Base-by-base conservation (phyloP, 1,140 invertebrate genomes). In the Drosophila fuyamai region DNA sequence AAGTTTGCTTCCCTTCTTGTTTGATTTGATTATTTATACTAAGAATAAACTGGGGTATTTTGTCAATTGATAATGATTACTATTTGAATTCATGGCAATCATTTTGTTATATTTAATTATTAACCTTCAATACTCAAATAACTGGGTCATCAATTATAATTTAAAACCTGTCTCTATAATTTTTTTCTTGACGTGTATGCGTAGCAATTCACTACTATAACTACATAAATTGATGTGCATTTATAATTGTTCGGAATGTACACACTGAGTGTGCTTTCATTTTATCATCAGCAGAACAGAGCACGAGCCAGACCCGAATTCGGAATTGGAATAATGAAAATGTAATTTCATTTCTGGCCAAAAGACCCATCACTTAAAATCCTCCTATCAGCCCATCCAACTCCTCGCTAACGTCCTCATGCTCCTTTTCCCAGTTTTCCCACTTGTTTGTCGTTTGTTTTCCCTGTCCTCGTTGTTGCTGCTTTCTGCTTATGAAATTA, bases 401-500 rank as follows among this genome's bases (percentile, higher is more conserved):
- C 32, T 35, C 53, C n/a, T 18, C 40, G 5, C 23, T 47, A 40
- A 53, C 23, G 36, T 32, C 23, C 38, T n/a, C 8, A 7, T 29
- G 14, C 55, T 29, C 16, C 46, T 44, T 46, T 68, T 54, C 72
- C 80, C 71, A 58, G 23, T 23, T 23, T 23, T 23, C 23, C 23
- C 46, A 51, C 53, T 79, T 66, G 46, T 56, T 47, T 46, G 41
- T 36, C 77, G 77, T 85, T 75, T 73, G 66, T 60, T 32, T 35
- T 35, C 10, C 13, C 8, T 0, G 7, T 9, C 4, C n/a, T 27
- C 29, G 65, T 27, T 38, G 38, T 55, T 85, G 36, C 9, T 32
- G 81, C 76, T 81, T 79, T 68, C 55, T 76, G 80, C 61, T 89
- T 80, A 70, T 83, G 80, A 89, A 88, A 88, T 88, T 89, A 88